Base-by-base conservation (phyloP, 2,113 vertebrate species). In the Nipponia nippon region DNA sequence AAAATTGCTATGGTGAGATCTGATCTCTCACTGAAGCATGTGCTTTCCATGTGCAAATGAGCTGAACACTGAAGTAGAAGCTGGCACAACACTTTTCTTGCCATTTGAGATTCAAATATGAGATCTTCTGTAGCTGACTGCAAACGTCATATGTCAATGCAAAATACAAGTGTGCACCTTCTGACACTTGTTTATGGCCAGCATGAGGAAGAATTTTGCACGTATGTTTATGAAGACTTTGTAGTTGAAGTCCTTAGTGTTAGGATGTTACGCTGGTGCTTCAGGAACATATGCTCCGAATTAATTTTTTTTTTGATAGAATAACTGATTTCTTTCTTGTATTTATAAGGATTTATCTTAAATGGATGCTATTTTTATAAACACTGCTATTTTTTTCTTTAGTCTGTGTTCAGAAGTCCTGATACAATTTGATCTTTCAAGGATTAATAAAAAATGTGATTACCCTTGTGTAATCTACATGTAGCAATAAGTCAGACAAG, bases 321-420 rank as follows among this genome's bases (percentile, higher is more conserved):
- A 30, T 85, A 94, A 77, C 87, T 90, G 52, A 87, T 95, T 88
- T 92, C 83, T 73, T 88, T 97, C 94, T 63, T 96, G 92, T 97
- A 95, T 98, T 98, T 98, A 84, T 98, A 97, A 97, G 55, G 66
- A 96, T 96, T 98, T 98, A 85, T 95, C 87, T 92, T 81, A 96
- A 96, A 97, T 96, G 83, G 82, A 95, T 90, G 89, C 87, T 98
- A 98, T 98, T 98, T 98, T 98, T 98, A 72, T 98, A 98, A 95
- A 83, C 86, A 76, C 29, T 95, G 20, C 32, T 93, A 34, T 34
- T 62, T 90, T 94, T 93, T 78, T 44, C 72, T 96, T 66, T 78
- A 77, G 22, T 80, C 21, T 88, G 50, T 84, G 23, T 71, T 94
- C 50, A 38, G 87, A 84, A 88, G 55, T 93, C 85, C 79, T 72